Base-by-base conservation (phyloP, 1,140 invertebrate species). In the Helicoverpa zea region DNA sequence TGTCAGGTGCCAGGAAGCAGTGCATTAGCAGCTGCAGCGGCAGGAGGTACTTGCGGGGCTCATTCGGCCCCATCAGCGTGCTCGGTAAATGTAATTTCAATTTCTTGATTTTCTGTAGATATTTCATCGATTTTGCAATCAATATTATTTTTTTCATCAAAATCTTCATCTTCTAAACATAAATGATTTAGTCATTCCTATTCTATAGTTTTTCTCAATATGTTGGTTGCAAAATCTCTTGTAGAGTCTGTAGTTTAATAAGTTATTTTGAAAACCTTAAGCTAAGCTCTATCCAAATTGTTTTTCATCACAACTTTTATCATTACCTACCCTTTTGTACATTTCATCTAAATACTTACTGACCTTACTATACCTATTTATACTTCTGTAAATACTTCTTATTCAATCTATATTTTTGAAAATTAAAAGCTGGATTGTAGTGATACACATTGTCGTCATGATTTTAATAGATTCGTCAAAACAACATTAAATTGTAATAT, bases 1-100 rank as follows among this genome's bases (percentile, higher is more conserved):
- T 83, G 54, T n/a, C 87, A 95, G 95, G 97, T 98, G 49, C 97
- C 97, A 2, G 97, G 97, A 13, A 97, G 97, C 51, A 97, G 97
- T 29, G 97, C 97, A 0, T 97, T 97, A 89, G 95, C 97, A 16
- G 96, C 96, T 78, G 96, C 94, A 5, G 88, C 93, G 11, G 94
- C 95, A 3, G 94, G 90, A n/a, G 92, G 91, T 3, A 94, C 92
- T 5, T 95, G 94, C 75, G 91, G 94, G 18, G 94, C 90, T 1
- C 94, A 95, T 89, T 95, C 94, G 12, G 95, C 95, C 5, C 95
- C 96, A 29, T 96, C 96, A 59, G 95, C 96, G 5, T 97, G 96
- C 86, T 96, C 96, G 91, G 93, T 94, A 93, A 93, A 61, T 90
- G 88, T 79, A 52, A 58, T 51, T 35, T 70, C 23, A 72, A 52